Conservation (phyloP, 2,113 vertebrate genomes). For the Coryphaenoides rupestris region DNA sequence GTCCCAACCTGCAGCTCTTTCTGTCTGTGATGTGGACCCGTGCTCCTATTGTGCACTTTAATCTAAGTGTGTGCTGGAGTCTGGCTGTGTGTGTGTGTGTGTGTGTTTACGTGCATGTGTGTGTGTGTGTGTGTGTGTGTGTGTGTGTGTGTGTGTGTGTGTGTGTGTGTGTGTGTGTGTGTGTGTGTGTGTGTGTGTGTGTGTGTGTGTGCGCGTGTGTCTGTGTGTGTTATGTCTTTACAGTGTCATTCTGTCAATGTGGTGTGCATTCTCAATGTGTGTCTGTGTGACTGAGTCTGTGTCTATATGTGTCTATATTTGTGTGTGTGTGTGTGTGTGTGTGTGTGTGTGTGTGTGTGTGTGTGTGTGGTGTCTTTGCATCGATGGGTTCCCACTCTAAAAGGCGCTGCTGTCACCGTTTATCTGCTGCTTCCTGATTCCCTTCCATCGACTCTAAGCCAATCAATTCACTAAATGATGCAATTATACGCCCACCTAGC, state of each 20-base stretch:
- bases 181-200: background rate
- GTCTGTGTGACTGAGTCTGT: slow-evolving; percentile 2
- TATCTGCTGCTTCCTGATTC: slow-evolving; percentile 84
- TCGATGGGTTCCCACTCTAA: slow-evolving; percentile 70
- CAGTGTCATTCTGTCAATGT: slow-evolving; percentile 45
- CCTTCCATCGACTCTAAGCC: slow-evolving; percentile 82
- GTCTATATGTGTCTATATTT: slow-evolving; percentile 6
- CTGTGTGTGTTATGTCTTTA: slow-evolving; percentile 16
- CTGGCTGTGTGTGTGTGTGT: slow-evolving; percentile 28
- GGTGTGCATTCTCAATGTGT: slow-evolving; percentile 14
- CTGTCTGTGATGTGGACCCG: slow-evolving; percentile 47
- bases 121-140: slow-evolving; percentile 39
- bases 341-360: slow-evolving; percentile 22
- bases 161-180: slow-evolving; percentile 17
- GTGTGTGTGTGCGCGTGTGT: slow-evolving; percentile 9
- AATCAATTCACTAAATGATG: slow-evolving; percentile 91
- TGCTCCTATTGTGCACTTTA: slow-evolving; percentile 52
- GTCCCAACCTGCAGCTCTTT: slow-evolving; percentile 68
- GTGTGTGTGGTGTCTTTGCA: slow-evolving; percentile 28
- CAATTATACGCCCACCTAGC: slow-evolving; percentile 76
- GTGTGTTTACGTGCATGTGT: slow-evolving; percentile 39
- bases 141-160: slow-evolving; percentile 14
- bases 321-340: slow-evolving; percentile 8
- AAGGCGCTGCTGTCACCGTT: slow-evolving; percentile 77
- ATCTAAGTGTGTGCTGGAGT: slow-evolving; percentile 40